Evolutionary conservation across 2,888 invertebrate species (phyloP).

Genomic region (Azorinus chamasolen): DNA sequence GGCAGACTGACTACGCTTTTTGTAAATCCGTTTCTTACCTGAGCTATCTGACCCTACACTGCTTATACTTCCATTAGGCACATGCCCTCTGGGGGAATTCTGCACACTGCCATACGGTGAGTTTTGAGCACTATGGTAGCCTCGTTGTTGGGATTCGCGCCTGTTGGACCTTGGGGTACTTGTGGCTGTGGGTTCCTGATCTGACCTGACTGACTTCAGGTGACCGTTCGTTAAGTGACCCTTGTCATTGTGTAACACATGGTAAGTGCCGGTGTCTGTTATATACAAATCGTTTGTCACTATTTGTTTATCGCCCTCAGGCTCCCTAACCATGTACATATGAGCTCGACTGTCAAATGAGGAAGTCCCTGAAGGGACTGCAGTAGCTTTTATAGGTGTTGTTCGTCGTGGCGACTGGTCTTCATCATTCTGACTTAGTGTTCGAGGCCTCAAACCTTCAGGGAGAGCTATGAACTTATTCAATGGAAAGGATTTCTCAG

Average conservation of each 20-base stretch:
- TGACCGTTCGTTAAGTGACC: slow-evolving; percentile 9
- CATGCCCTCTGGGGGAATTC: slow-evolving; percentile 36
- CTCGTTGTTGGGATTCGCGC: slow-evolving; percentile 32
- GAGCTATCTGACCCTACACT: slow-evolving; percentile 61
- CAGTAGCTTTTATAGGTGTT: slow-evolving; percentile 70
- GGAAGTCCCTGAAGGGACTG: slow-evolving; percentile 62
- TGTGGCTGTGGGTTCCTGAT: slow-evolving; percentile 37
- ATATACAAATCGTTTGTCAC: slow-evolving; percentile 41
- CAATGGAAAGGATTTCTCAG: slow-evolving; percentile 63
- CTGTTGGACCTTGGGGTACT: slow-evolving; percentile 52
- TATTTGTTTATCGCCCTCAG: slow-evolving; percentile 10
- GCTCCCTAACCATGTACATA: slow-evolving; percentile 41
- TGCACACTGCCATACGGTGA: slow-evolving; percentile 38
- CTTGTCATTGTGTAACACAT: slow-evolving; percentile 27
- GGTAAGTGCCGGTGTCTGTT: slow-evolving; percentile 29
- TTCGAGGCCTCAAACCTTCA: slow-evolving; percentile 66
- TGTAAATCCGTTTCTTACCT: slow-evolving; percentile 56
- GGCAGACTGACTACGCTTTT: slow-evolving; percentile 70
- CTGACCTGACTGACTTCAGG: slow-evolving; percentile 20
- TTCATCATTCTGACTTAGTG: slow-evolving; percentile 46
- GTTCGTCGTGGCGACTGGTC: slow-evolving; percentile 48
- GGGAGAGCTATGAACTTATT: slow-evolving; percentile 76
- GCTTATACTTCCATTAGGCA: slow-evolving; percentile 51
- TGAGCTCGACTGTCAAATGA: slow-evolving; percentile 48
- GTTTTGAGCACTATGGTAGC: slow-evolving; percentile 51